These are phyloP conservation scores for Cephus runcator DNA, from an alignment of 2,888 invertebrate species.

Conservation along the genomic window DNA sequence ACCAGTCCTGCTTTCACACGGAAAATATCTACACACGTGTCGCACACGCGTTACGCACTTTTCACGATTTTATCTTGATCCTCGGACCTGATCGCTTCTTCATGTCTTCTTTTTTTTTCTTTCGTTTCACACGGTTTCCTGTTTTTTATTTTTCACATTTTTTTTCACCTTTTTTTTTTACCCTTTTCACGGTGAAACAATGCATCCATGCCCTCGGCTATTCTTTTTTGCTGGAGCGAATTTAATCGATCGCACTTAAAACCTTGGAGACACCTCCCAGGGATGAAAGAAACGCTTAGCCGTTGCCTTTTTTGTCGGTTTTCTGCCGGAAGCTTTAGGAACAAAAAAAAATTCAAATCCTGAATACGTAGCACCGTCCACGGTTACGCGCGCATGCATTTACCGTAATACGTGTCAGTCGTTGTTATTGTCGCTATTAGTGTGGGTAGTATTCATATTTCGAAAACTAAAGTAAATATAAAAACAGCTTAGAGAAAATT, in stretches of 20 bases:
- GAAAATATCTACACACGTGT: neutral
- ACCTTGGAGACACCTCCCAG: neutral
- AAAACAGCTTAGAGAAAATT: slow-evolving; percentile 1
- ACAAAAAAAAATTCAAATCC: neutral
- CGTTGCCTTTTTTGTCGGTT: neutral
- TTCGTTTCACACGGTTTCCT: neutral
- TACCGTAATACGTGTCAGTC: slow-evolving; percentile 26
- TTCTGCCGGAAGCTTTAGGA: neutral
- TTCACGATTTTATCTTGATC: neutral
- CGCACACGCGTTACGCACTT: neutral
- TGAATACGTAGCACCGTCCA: neutral
- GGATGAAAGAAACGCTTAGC: neutral
- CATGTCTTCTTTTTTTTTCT: neutral
- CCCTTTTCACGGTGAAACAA: neutral
- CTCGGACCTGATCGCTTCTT: neutral
- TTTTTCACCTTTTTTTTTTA: neutral
- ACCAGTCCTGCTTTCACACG: neutral
- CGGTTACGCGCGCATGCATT: neutral
- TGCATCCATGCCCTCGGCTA: neutral
- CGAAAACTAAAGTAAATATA: neutral
- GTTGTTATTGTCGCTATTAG: slow-evolving; percentile 12
- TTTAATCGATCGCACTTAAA: neutral
- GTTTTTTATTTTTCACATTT: neutral
- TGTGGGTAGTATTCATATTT: slow-evolving; percentile 10
- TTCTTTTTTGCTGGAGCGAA: neutral